Conservation (phyloP, 2,888 invertebrate genomes). For the Phyto melanocephala region DNA sequence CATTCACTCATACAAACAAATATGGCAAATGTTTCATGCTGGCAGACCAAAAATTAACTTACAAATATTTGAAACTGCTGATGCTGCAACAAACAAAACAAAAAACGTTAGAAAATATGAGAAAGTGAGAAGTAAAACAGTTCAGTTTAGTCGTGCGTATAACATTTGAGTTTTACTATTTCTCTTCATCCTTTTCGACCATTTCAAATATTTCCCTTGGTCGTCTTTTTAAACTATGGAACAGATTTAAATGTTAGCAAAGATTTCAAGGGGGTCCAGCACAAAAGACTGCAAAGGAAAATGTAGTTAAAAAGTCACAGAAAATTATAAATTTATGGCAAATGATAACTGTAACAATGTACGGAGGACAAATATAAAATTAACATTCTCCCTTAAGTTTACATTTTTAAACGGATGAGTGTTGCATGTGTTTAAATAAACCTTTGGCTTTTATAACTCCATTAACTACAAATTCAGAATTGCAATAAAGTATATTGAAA, state of each 20-base stretch:
- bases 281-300: constrained; percentile 20
- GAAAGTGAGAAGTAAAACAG: constrained; percentile 56
- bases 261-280: not conserved
- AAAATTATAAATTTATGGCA: constrained; percentile 65
- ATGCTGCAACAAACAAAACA: not conserved
- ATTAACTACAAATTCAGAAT: no score
- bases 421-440: not conserved
- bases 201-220: not conserved
- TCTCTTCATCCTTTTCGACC: no score
- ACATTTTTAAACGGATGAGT: constrained; percentile 12
- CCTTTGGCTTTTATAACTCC: no score
- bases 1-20: constrained; percentile 21
- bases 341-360: constrained; percentile 49
- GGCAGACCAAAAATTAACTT: constrained; percentile 59
- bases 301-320: constrained; percentile 57
- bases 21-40: constrained; percentile 13
- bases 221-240: not conserved
- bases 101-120: not conserved
- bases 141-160: constrained; percentile 62
- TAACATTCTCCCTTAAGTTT: not conserved
- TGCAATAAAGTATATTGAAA: no score
- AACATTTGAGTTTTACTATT: constrained; percentile 40
- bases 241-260: constrained; percentile 38
- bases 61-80: constrained; percentile 46
- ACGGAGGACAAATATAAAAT: not conserved